These are phyloP conservation scores for Thalassoma bifasciatum DNA, from an alignment of 2,113 vertebrate species.

Conservation along the genomic window DNA sequence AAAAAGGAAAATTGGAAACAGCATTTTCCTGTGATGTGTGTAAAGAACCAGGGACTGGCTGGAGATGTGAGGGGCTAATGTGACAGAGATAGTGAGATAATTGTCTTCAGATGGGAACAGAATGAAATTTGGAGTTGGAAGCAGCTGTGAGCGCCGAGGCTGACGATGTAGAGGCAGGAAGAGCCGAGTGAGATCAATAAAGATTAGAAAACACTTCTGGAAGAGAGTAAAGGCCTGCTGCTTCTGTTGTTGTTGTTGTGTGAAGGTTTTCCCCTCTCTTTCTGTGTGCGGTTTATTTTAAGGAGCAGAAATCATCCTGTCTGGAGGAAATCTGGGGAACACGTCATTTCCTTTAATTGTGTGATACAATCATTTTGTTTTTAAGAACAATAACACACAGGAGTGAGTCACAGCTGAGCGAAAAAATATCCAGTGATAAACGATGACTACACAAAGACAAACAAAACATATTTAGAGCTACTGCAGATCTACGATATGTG, in stretches of 20 bases:
- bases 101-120: constrained; percentile 24
- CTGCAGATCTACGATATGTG: constrained; percentile 37
- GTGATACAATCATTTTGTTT: constrained; percentile 68
- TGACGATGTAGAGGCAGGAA: constrained; percentile 57
- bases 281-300: constrained; percentile 48
- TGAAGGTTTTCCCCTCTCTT: background rate
- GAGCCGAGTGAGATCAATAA: constrained; percentile 41
- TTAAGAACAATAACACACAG: constrained; percentile 60
- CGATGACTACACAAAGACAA: constrained; percentile 50
- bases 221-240: constrained; percentile 4
- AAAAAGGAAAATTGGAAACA: background rate
- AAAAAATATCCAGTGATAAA: constrained; percentile 77
- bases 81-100: constrained; percentile 43
- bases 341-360: constrained; percentile 78
- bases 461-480: constrained; percentile 34
- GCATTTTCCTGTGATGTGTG: constrained; percentile 1
- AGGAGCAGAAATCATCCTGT: constrained; percentile 38
- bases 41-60: background rate
- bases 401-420: constrained; percentile 60
- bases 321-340: constrained; percentile 42
- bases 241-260: background rate
- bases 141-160: constrained; percentile 23
- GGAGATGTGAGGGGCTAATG: constrained; percentile 10
- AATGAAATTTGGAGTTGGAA: constrained; percentile 31
- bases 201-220: constrained; percentile 8